Percentiles rank a stretch among this genome's conserved stretches.
phyloP scores from a whole-genome alignment of 2,888 invertebrate genomes.

The Nephrotoma appendiculata region DNA sequence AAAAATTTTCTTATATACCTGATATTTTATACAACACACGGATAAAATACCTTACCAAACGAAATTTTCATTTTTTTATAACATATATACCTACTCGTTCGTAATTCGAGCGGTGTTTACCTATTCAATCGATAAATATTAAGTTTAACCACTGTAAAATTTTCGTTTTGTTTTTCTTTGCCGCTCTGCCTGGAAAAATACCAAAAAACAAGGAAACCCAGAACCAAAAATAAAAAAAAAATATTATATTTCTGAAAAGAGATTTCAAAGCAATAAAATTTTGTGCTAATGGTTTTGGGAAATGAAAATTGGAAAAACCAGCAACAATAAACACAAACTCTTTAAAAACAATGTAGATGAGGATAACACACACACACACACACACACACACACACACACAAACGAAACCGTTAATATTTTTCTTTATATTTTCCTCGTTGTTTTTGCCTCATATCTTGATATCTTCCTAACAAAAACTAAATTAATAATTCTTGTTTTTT shows the following conservation, averaged over 20 bases:
- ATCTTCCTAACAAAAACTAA: neutral
- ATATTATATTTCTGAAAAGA: neutral
- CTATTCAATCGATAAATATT: neutral
- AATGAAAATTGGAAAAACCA: neutral
- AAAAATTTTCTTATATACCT: neutral
- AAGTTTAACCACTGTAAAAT: neutral
- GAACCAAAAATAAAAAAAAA: neutral
- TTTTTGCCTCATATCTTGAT: neutral
- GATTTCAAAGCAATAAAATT: neutral
- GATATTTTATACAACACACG: neutral
- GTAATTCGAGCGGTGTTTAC: neutral
- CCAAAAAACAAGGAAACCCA: neutral
- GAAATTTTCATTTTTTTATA: neutral
- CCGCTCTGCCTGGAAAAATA: neutral
- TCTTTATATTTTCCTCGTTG: neutral
- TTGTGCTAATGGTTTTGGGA: neutral
- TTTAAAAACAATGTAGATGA: neutral
- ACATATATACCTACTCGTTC: neutral
- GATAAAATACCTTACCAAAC: neutral
- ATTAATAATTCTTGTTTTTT: neutral
- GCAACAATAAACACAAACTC: neutral
- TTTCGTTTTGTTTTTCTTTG: neutral
- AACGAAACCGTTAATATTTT: neutral
- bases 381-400: neutral
- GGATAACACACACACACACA: neutral